A percentile compares a stretch with the other conserved stretches of the same genome.
Evolutionary conservation across 2,888 invertebrate genomes (phyloP).

Genomic region (Trachelus tabidus): DNA sequence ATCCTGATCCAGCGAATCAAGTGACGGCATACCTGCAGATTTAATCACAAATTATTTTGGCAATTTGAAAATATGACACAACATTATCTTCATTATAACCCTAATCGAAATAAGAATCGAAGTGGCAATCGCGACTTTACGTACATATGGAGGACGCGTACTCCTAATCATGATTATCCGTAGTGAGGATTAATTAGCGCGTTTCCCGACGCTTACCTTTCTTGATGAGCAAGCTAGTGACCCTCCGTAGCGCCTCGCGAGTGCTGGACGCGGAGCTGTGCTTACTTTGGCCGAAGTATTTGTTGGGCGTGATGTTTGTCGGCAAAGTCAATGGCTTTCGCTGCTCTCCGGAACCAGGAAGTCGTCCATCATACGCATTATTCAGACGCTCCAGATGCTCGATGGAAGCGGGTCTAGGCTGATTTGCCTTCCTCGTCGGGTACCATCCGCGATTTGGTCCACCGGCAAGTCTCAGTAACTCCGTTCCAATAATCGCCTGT

Average conservation of each 20-base stretch:
- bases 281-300: slow-evolving; percentile 77
- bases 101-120: background rate
- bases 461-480: slow-evolving; percentile 81
- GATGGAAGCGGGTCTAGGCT: slow-evolving; percentile 83
- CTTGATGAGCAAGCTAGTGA: slow-evolving; percentile 88
- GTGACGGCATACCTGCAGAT: background rate
- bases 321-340: slow-evolving; percentile 88
- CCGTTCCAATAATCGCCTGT: slow-evolving; percentile 79
- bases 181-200: slow-evolving; percentile 30
- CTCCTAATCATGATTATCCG: background rate
- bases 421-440: slow-evolving; percentile 74
- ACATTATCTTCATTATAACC: background rate
- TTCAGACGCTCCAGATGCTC: slow-evolving; percentile 84
- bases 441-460: slow-evolving; percentile 90
- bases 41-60: background rate
- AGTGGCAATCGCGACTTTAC: background rate
- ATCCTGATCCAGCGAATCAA: background rate
- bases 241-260: slow-evolving; percentile 85
- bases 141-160: background rate
- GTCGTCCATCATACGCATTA: slow-evolving; percentile 60
- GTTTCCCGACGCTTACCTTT: slow-evolving; percentile 74
- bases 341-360: slow-evolving; percentile 68
- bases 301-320: slow-evolving; percentile 85
- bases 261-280: slow-evolving; percentile 79
- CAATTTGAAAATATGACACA: background rate